These are phyloP conservation scores for Heteractis magnifica DNA, from an alignment of 92 coral and sea anemone species.

Conservation along the genomic window DNA sequence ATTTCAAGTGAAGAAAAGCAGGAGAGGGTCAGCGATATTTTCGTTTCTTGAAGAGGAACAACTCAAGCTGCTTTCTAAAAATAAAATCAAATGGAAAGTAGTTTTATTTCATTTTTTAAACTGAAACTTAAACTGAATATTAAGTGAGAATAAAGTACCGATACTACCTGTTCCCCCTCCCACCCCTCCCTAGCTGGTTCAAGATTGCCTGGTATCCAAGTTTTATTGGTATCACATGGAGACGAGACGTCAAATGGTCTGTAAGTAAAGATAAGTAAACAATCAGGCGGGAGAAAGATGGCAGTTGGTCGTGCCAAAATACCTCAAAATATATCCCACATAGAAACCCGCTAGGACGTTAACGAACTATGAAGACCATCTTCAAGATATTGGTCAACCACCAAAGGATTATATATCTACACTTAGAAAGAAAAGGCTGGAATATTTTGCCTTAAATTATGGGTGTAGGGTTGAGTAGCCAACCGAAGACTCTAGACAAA, in stretches of 20 bases:
- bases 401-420: not conserved
- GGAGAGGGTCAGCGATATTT: too few species aligned
- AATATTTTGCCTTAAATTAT: slow-evolving; percentile 11
- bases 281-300: slow-evolving; percentile 23
- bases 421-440: not conserved
- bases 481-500: slow-evolving; percentile 28
- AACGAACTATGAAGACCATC: not conserved
- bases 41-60: too few species aligned
- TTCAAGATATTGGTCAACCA: slow-evolving; percentile 9
- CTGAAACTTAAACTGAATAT: too few species aligned
- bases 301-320: not conserved
- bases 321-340: not conserved
- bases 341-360: not conserved
- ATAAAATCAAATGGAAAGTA: too few species aligned
- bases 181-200: slow-evolving; percentile 17
- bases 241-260: slow-evolving; percentile 32
- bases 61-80: too few species aligned
- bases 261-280: slow-evolving; percentile 13
- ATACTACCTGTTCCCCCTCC: slow-evolving; percentile 1
- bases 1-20: too few species aligned
- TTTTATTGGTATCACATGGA: slow-evolving; percentile 17
- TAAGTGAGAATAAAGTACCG: not conserved
- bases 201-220: not conserved
- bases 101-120: too few species aligned
- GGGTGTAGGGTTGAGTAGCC: slow-evolving; percentile 37